phyloP scores from a whole-genome alignment of 2,113 vertebrate species.

The Eubucco bourcierii region DNA sequence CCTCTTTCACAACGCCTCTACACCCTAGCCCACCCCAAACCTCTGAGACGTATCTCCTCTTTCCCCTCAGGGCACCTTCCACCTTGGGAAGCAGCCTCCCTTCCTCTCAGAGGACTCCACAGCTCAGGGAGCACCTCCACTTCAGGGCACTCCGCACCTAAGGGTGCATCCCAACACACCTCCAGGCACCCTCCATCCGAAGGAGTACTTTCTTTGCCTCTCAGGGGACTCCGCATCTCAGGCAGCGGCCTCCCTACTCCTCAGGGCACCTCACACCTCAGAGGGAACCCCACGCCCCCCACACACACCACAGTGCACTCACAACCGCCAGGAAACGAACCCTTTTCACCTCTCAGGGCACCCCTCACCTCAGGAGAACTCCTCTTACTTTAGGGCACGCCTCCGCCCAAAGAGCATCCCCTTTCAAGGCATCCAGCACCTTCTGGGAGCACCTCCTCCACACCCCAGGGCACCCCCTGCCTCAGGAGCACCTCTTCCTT shows the following conservation, averaged over 20 bases:
- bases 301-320: neutral
- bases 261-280: neutral
- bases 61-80: neutral
- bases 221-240: too few relatives aligned
- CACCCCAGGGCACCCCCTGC: too few relatives aligned
- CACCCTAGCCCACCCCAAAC: neutral
- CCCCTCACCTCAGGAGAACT: rapidly evolving
- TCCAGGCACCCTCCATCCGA: too few relatives aligned
- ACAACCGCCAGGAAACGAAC: rapidly evolving
- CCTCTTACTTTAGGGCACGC: too few relatives aligned
- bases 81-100: neutral
- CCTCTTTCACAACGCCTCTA: too few relatives aligned
- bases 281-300: too few relatives aligned
- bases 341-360: neutral
- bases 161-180: too few relatives aligned
- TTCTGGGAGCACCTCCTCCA: neutral
- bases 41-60: too few relatives aligned
- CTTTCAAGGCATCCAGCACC: too few relatives aligned
- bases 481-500: neutral
- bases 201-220: neutral
- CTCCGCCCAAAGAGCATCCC: too few relatives aligned
- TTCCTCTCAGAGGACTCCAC: neutral
- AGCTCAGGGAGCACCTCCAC: neutral
- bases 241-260: neutral
- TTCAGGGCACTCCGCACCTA: too few relatives aligned